phyloP scores from a whole-genome alignment of 2,113 vertebrate genomes.

The Dolichallabes microphthalmus region DNA sequence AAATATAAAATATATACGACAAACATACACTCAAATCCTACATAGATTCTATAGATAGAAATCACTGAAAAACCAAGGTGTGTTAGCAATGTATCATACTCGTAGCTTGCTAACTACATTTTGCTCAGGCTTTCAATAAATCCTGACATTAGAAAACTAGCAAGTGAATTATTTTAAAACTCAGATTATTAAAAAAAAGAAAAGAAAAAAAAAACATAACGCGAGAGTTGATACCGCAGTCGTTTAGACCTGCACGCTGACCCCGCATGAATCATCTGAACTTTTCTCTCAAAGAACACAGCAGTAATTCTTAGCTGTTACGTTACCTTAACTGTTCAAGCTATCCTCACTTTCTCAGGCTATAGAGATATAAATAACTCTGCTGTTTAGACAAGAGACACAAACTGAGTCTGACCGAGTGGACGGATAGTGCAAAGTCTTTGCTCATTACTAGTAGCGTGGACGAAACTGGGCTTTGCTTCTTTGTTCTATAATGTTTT shows the following conservation, averaged over 20 bases:
- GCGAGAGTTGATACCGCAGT: not conserved
- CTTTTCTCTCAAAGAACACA: conserved; percentile 6
- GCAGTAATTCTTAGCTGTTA: not conserved
- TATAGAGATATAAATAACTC: not conserved
- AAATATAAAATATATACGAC: too few species aligned
- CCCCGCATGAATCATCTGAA: conserved; percentile 9
- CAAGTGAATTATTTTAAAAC: not conserved
- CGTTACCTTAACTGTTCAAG: not conserved
- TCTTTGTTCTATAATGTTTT: not conserved
- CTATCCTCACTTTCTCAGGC: not conserved
- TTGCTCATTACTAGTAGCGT: not conserved
- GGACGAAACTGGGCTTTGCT: not conserved
- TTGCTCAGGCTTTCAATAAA: not conserved
- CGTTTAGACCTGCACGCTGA: not conserved
- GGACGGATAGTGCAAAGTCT: not conserved
- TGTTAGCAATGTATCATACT: not conserved
- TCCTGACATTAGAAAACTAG: not conserved
- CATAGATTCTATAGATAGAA: not conserved
- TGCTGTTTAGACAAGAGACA: not conserved
- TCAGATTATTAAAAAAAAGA: not conserved
- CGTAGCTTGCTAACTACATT: not conserved
- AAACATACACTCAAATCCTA: not conserved
- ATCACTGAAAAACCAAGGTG: not conserved
- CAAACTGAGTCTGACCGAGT: not conserved
- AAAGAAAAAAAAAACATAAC: not conserved